phyloP scores from a whole-genome alignment of 2,797 vertebrate genomes.

The Pangasius macronema region DNA sequence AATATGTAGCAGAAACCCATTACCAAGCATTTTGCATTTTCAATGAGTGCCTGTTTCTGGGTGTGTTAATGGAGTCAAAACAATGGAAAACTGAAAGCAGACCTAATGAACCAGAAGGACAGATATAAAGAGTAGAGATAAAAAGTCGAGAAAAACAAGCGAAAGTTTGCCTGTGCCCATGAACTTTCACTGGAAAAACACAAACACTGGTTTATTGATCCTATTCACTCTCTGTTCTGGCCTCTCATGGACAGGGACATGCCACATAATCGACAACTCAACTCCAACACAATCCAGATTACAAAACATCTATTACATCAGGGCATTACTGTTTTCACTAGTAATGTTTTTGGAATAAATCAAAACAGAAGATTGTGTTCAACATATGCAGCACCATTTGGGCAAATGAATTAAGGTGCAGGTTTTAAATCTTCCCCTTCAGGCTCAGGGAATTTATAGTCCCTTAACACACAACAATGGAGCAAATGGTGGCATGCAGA shows the following conservation, averaged over 20 bases:
- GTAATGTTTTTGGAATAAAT: not conserved
- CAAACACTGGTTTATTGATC: slow-evolving; percentile 39
- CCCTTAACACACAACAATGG: not conserved
- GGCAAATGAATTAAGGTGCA: not conserved
- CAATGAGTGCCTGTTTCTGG: not conserved
- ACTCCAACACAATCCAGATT: slow-evolving; percentile 22
- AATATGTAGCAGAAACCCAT: slow-evolving; percentile 47
- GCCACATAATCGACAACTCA: not conserved
- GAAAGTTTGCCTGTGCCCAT: not conserved
- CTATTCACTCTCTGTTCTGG: not conserved
- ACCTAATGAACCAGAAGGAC: slow-evolving; percentile 23
- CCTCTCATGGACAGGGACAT: slow-evolving; percentile 17
- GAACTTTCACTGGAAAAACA: slow-evolving; percentile 22
- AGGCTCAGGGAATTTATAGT: slow-evolving; percentile 4
- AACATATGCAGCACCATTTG: not conserved
- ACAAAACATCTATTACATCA: slow-evolving; percentile 8
- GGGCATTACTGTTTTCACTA: not conserved
- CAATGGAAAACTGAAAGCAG: not conserved
- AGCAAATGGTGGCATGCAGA: not conserved
- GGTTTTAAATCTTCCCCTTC: not conserved
- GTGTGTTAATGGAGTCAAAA: not conserved
- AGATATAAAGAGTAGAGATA: slow-evolving; percentile 47
- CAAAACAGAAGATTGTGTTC: not conserved
- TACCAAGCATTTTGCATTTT: slow-evolving; percentile 44
- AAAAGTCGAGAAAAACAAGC: slow-evolving; percentile 56